Evolutionary conservation across 2,113 vertebrate species (phyloP), one percentile per base, ranked within the genome.

Genomic region (Ascaphus truei): DNA sequence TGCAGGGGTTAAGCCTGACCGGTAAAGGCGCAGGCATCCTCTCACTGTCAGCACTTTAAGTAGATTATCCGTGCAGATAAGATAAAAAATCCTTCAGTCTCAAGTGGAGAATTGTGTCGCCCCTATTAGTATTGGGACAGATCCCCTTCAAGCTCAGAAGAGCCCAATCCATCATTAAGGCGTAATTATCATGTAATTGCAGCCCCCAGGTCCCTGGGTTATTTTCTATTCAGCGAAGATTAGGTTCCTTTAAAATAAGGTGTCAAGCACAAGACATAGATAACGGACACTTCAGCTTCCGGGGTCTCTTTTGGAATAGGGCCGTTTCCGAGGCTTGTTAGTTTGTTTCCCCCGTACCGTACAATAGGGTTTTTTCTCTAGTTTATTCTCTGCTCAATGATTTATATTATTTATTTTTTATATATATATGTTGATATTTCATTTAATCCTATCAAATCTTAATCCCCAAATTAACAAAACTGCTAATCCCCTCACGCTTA

Each of bases 121-220:
- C 86, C 86, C 77, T 87, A 87, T 93, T 92, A 92, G 86, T 77
- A 76, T 80, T 76, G 74, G 81, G 83, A 80, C 81, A 80, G 80
- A 75, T 75, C 80, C 82, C 83, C 80, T 83, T 79, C 84, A 86
- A 83, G 88, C 80, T 84, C 74, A 76, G 79, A 80, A 78, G 83
- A 82, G 80, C 85, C 84, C 86, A 84, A 90, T 93, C 91, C 88
- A 92, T 94, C 91, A 93, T 89, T 81, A 84, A 82, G 80, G 85
- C 83, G 86, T 90, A 90, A 92, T 91, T 92, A 91, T 89, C 83
- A 82, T 83, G 84, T 92, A 92, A 92, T 91, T 89, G 89, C 89
- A 79, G 83, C 85, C 86, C 83, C 82, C 78, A 80, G 82, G 73
- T 80, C 78, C 81, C 74, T 80, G 73, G 76, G 68, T 76, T 72